Conservation (phyloP, 2,888 invertebrate species). For the Drosophila melanosoma region DNA sequence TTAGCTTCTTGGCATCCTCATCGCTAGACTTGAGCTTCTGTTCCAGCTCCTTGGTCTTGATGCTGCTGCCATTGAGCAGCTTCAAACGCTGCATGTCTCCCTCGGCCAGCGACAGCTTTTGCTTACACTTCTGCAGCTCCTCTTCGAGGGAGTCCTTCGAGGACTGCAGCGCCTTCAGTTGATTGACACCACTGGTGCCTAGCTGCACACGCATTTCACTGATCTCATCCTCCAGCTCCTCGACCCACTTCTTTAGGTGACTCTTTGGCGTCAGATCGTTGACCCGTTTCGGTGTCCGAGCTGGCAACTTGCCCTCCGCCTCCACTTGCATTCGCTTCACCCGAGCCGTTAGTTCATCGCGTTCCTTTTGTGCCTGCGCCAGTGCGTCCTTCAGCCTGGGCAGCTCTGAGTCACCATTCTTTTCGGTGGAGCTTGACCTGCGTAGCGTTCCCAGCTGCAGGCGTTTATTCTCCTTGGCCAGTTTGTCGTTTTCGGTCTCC, state of each 20-base stretch:
- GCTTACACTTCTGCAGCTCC: conserved; percentile 89
- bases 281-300: conserved; percentile 90
- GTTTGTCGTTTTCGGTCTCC: conserved; percentile 91
- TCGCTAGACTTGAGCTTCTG: conserved; percentile 89
- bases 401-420: conserved; percentile 85
- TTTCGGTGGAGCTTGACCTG: conserved; percentile 77
- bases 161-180: conserved; percentile 87
- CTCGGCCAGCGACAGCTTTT: conserved; percentile 88
- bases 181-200: conserved; percentile 83
- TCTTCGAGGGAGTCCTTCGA: conserved; percentile 88
- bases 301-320: conserved; percentile 88
- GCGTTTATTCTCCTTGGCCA: conserved; percentile 90
- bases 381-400: conserved; percentile 87
- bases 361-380: conserved; percentile 88
- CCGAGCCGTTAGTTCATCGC: conserved; percentile 88
- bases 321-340: conserved; percentile 89
- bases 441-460: conserved; percentile 87
- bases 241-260: conserved; percentile 91
- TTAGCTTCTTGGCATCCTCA: conserved; percentile 88
- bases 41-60: conserved; percentile 88
- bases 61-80: conserved; percentile 83
- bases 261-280: conserved; percentile 87
- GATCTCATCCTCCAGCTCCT: conserved; percentile 95
- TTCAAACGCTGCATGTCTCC: conserved; percentile 82
- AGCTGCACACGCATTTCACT: conserved; percentile 86